phyloP scores from a whole-genome alignment of 30 jellyfish, hydroid and myxozoan species.

The Hydractinia echinata region DNA sequence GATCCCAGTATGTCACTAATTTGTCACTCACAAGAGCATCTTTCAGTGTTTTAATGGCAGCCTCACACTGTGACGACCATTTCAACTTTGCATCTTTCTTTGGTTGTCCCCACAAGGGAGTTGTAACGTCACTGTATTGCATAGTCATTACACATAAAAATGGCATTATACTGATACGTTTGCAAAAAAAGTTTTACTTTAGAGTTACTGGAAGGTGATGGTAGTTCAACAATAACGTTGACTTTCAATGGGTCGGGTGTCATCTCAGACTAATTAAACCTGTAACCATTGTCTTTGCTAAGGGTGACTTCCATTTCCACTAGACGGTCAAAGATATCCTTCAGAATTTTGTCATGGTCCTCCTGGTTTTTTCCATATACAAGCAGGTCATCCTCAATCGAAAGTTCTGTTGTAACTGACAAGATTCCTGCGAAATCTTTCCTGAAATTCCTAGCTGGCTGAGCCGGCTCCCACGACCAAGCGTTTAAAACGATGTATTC shows the following conservation, averaged over 20 bases:
- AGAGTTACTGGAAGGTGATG: slow-evolving; percentile 15
- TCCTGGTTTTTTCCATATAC: slow-evolving; percentile 25
- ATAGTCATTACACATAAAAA: not conserved
- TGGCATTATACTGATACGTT: slow-evolving; percentile 28
- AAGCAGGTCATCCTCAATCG: slow-evolving; percentile 14
- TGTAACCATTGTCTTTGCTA: slow-evolving; percentile 26
- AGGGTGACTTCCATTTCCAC: slow-evolving; percentile 18
- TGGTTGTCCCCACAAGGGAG: slow-evolving; percentile 12
- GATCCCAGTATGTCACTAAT: slow-evolving; percentile 4
- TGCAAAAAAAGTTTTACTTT: not conserved
- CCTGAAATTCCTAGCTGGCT: slow-evolving; percentile 30
- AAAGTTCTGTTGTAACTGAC: slow-evolving; percentile 1
- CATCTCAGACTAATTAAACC: not conserved
- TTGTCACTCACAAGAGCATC: not conserved
- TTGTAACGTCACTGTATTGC: slow-evolving; percentile 23
- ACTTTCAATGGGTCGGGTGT: slow-evolving; percentile 29
- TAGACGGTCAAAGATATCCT: slow-evolving; percentile 17
- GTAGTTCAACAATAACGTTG: slow-evolving; percentile 4
- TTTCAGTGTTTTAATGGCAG: slow-evolving; percentile 18
- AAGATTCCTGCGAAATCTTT: slow-evolving; percentile 2
- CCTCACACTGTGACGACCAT: slow-evolving; percentile 18
- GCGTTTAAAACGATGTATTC: slow-evolving; percentile 19
- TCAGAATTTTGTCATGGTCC: slow-evolving; percentile 27
- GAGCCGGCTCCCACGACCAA: slow-evolving; percentile 29
- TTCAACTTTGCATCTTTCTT: slow-evolving; percentile 25